Percentiles rank a stretch among this genome's conserved stretches.
Evolutionary conservation across 2,113 vertebrate species (phyloP).

Genomic region (Rhabdornis inornatus): DNA sequence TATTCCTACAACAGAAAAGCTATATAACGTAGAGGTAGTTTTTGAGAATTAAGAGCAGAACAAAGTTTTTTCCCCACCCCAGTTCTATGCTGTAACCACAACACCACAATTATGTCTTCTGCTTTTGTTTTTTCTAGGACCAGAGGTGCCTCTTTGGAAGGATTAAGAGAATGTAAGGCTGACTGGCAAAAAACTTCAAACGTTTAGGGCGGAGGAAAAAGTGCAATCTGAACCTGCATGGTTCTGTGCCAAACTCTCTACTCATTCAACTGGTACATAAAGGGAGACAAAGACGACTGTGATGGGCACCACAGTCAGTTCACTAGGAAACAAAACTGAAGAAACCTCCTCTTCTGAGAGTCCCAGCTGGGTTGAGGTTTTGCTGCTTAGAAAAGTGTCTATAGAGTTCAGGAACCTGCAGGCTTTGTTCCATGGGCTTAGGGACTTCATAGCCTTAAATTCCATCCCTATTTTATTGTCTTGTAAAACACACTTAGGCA

Average conservation of each 20-base stretch:
- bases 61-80: accelerated
- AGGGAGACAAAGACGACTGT: not conserved
- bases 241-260: not conserved
- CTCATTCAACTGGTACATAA: not conserved
- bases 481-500: not conserved
- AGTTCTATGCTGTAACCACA: not conserved
- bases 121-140: accelerated
- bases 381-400: not conserved
- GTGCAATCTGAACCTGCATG: not conserved
- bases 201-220: not conserved
- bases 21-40: not conserved
- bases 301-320: not conserved
- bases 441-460: not conserved
- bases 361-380: not conserved
- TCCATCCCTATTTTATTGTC: not conserved
- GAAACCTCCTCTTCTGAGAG: not conserved
- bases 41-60: not conserved
- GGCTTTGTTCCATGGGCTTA: not conserved
- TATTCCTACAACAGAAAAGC: not conserved
- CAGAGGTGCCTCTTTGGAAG: not conserved
- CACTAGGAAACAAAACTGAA: not conserved
- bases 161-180: not conserved
- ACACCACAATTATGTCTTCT: not conserved
- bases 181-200: not conserved
- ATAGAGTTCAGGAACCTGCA: not conserved